Base-by-base conservation (phyloP, 2,113 vertebrate species). In the Piliocolobus tephrosceles region DNA sequence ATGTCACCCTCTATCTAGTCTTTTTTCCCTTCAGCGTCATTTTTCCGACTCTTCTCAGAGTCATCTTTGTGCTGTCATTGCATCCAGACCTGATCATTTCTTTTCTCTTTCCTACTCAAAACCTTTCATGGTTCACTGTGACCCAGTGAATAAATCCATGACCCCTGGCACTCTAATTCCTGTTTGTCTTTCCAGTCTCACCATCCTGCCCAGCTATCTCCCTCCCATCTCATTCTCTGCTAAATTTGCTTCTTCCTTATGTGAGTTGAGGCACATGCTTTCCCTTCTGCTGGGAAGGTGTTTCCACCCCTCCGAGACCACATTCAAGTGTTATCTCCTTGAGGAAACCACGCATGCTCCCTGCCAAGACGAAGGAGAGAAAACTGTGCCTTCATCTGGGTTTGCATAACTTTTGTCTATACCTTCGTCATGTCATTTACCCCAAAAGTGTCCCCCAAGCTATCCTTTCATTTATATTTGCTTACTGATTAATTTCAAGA, bases 141-240 rank as follows among this genome's bases (percentile, higher is more conserved):
- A 25, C 55, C 35, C 16, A 1, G 35, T 75, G 22, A 22, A 47
- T 58, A 12, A 47, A 70, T 17, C 47, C 47, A 4, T 2, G 73
- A 70, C 5, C 5, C 35, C 27, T 50, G 23, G 86, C 4, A 10
- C 0, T 52, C 52, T 32, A 81, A 57, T 75, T 73, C 52, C 80
- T 23, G 17, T 22, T 35, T 66, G 45, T 32, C 35, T 43, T 27
- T 58, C 52, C 0, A 18, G 47, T 32, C 47, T 35, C 18, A 16
- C 86, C 55, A n/a, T 18, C 5, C 5, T 43, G 47, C 22, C 9
- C 5, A 1, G 9, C 16, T 0, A 2, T 1, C 8, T 47, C 12
- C 61, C 35, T 64, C 22, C 30, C n/a, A 12, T 30, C 17, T 80
- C 50, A 4, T 32, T 55, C n/a, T 66, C 38, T 45, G 32, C 18